Conservation (phyloP, 2,113 vertebrate species). For the Passerina amoena region DNA sequence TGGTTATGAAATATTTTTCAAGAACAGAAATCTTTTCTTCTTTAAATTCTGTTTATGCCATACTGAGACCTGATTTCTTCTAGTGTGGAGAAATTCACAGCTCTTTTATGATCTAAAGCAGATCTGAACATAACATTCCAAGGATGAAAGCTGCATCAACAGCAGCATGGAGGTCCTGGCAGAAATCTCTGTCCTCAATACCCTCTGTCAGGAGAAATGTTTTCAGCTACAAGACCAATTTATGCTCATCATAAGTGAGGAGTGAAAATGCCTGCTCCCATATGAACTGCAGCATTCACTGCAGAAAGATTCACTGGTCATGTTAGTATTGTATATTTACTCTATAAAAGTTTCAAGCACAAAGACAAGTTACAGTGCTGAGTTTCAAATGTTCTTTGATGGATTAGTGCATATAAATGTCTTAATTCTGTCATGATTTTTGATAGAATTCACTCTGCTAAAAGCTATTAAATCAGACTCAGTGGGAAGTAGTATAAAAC, state of each 20-base stretch:
- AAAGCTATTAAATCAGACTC: neutral
- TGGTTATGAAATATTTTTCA: neutral
- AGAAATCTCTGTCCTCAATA: conserved; percentile 35
- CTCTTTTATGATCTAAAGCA: conserved; percentile 35
- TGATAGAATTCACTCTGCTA: neutral
- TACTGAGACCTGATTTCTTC: neutral
- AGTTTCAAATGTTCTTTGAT: neutral
- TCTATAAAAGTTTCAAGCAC: neutral
- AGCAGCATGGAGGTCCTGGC: neutral
- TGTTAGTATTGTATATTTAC: neutral
- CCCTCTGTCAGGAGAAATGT: neutral
- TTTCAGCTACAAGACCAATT: neutral
- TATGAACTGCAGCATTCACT: neutral
- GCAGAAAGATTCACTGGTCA: neutral
- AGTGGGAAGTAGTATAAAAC: neutral
- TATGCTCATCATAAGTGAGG: neutral
- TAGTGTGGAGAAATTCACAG: neutral
- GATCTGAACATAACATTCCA: conserved; percentile 12
- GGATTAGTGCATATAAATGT: neutral
- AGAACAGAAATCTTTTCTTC: neutral
- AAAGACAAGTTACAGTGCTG: neutral
- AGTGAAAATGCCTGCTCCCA: neutral
- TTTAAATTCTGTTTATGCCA: neutral
- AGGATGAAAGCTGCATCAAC: conserved; percentile 21
- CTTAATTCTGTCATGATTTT: neutral